Base-by-base conservation (phyloP, 1,140 invertebrate genomes). In the Daktulosphaira vitifoliae region DNA sequence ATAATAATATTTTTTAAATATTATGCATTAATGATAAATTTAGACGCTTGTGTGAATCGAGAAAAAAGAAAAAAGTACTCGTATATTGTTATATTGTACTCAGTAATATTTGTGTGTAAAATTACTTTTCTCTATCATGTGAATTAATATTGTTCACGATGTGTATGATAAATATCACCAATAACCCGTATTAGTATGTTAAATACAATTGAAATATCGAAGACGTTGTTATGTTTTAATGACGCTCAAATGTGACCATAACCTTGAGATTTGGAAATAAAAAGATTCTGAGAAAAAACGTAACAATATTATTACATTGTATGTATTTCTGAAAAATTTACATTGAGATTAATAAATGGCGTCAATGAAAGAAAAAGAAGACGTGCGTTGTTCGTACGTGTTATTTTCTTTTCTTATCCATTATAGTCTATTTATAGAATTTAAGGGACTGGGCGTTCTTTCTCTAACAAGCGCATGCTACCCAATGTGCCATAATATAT, bases 401-500 rank as follows among this genome's bases (percentile, higher is more conserved):
- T 59, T 59, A 18, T 23, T 44, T 20, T 59, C 38, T 23, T 29
- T 46, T 20, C 42, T 9, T 29, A 29, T 33, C 5, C n/a, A n/a
- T n/a, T 33, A 23, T 46, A 16, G 3, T 48, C 23, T 62, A 62
- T 46, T 46, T 46, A 48, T 62, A 62, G 42, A 48, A 8, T 16
- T 5, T 15, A 29, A 46, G 39, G 53, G 54, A 48, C 56, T 33
- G 56, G 56, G 42, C 42, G 42, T 20, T 48, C 18, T n/a, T 18
- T 48, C 42, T 44, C 29, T 33, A 33, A 33, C 29, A 20, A n/a
- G 56, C 56, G 56, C 56, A 46, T 46, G 42, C 56, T 29, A 16
- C 18, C 56, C 25, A 18, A 48, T 16, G 42, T 25, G 42, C 56
- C 56, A 62, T 33, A 33, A 46, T 25, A 16, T 23, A 54, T 39